Percentiles rank a stretch among this genome's conserved stretches.
Evolutionary conservation across 2,888 invertebrate genomes (phyloP).

Genomic region (Mechanitis mazaeus): DNA sequence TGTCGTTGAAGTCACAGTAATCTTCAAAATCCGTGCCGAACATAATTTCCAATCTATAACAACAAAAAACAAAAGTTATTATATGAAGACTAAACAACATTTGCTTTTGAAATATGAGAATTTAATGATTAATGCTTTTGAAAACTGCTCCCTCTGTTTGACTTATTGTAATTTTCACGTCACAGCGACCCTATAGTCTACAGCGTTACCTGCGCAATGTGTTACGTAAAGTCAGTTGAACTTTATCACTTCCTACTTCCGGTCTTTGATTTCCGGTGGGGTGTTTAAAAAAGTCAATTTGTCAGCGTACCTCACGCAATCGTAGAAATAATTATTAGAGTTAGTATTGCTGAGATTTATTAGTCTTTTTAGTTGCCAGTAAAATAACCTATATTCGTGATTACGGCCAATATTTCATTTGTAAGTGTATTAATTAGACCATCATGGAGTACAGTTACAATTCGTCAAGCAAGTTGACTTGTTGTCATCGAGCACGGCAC

Average conservation of each 20-base stretch:
- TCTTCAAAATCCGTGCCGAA: conserved; percentile 63
- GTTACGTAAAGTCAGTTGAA: conserved; percentile 66
- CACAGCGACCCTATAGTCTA: conserved; percentile 20
- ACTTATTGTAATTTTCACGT: conserved; percentile 46
- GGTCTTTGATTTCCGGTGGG: conserved; percentile 52
- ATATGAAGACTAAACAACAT: too few species aligned
- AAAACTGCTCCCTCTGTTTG: conserved; percentile 36
- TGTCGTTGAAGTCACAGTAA: conserved; percentile 70
- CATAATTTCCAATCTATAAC: conserved; percentile 49
- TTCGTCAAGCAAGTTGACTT: too few species aligned
- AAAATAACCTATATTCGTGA: too few species aligned
- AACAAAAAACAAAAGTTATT: conserved; percentile 10
- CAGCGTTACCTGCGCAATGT: conserved; percentile 56
- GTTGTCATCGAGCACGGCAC: too few species aligned
- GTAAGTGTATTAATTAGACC: too few species aligned
- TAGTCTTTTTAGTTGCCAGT: conserved; percentile 11
- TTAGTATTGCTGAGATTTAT: conserved; percentile 21
- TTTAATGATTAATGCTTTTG: not conserved
- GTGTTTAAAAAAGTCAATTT: conserved; percentile 36
- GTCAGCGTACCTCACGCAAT: conserved; percentile 24
- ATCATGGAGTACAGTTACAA: too few species aligned
- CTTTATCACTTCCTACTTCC: conserved; percentile 74
- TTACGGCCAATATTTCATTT: too few species aligned
- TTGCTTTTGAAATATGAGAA: not conserved
- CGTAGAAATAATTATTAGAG: conserved; percentile 8